These are phyloP conservation scores for Drosophila lacteicornis DNA, from an alignment of 1,140 invertebrate species.

Conservation along the genomic window DNA sequence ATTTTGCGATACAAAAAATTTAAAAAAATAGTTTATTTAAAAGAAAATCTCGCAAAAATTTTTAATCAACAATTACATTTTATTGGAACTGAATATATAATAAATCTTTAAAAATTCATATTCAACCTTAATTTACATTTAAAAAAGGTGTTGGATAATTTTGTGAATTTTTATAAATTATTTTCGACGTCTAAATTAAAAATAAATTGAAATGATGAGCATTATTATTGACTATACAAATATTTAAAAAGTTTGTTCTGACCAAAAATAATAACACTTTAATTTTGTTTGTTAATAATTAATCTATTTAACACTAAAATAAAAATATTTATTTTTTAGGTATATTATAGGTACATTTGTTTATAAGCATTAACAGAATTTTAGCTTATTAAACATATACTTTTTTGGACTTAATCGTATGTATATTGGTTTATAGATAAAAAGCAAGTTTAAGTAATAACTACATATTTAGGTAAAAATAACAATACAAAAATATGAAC, in stretches of 20 bases:
- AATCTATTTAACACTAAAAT: slow-evolving; percentile 11
- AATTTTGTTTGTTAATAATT: background rate
- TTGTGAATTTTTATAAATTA: background rate
- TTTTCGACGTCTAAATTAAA: background rate
- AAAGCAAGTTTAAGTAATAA: background rate
- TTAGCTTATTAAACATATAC: background rate
- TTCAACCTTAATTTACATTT: background rate
- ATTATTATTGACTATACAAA: background rate
- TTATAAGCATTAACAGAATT: slow-evolving; percentile 4
- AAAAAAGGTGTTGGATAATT: background rate
- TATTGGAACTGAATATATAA: background rate
- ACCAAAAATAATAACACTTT: background rate
- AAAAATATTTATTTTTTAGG: background rate
- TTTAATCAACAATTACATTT: no score
- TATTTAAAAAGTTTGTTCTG: no score
- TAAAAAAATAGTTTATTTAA: background rate
- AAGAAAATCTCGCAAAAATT: background rate
- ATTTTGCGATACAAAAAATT: background rate
- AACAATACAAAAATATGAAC: slow-evolving; percentile 15
- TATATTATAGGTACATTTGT: slow-evolving; percentile 12
- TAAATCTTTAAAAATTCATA: background rate
- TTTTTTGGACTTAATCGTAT: slow-evolving; percentile 26
- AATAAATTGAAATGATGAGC: background rate
- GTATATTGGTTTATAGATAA: slow-evolving; percentile 6
- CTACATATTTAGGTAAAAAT: slow-evolving; percentile 10